phyloP scores from a whole-genome alignment of 2,888 invertebrate genomes.

The Nymphalis polychloros region DNA sequence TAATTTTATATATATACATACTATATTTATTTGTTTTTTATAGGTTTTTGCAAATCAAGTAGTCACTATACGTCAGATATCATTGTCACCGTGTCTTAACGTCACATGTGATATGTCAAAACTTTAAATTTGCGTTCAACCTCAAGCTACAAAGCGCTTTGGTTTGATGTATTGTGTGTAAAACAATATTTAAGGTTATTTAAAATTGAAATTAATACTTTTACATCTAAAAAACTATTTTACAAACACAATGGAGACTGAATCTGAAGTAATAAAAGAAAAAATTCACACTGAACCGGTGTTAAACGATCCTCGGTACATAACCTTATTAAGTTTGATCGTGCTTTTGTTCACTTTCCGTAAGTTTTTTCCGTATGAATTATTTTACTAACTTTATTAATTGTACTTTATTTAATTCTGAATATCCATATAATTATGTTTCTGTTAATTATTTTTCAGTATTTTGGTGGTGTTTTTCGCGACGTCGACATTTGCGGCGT shows the following conservation, averaged over 20 bases:
- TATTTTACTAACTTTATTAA: not conserved
- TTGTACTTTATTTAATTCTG: not conserved
- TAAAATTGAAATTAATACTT: not conserved
- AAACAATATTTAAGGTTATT: not conserved
- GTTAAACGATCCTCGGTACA: conserved; percentile 73
- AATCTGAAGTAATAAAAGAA: conserved; percentile 73
- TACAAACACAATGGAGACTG: conserved; percentile 57
- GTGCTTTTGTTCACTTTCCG: conserved; percentile 69
- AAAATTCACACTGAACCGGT: conserved; percentile 73
- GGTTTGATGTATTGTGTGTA: not conserved
- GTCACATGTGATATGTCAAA: not conserved
- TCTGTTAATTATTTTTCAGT: conserved; percentile 65
- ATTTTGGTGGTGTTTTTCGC: conserved; percentile 83
- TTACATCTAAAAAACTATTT: not conserved
- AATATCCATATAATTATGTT: not conserved
- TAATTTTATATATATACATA: too few relatives aligned
- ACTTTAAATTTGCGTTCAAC: not conserved
- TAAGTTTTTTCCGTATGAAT: conserved; percentile 49
- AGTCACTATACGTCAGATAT: not conserved
- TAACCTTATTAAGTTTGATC: conserved; percentile 73
- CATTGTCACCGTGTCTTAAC: conserved; percentile 1
- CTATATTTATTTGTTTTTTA: not conserved
- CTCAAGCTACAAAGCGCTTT: too few relatives aligned
- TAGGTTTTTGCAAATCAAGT: not conserved
- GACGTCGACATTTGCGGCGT: conserved; percentile 81